phyloP scores from a whole-genome alignment of 2,888 invertebrate genomes.

The Geophilus truncorum region DNA sequence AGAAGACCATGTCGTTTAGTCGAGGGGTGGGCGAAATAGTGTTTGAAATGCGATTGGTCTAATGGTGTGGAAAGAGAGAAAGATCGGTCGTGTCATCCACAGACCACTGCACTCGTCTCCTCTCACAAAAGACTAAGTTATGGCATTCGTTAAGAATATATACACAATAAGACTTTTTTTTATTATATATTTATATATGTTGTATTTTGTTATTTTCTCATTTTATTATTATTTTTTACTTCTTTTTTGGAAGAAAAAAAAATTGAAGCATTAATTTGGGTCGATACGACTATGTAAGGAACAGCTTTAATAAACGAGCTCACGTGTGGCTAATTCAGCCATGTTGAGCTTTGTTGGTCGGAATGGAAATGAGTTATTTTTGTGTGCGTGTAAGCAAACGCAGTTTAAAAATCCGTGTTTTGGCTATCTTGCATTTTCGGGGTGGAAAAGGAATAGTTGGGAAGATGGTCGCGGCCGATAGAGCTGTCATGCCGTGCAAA shows the following conservation, averaged over 20 bases:
- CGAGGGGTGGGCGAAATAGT: neutral
- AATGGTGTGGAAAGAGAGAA: constrained; percentile 22
- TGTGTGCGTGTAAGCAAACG: neutral
- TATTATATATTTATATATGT: neutral
- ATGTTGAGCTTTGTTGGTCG: neutral
- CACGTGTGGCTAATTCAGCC: constrained; percentile 8
- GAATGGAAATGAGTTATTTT: neutral
- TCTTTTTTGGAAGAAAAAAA: no score
- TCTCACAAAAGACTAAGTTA: neutral
- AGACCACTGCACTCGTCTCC: constrained; percentile 19
- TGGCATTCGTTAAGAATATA: constrained; percentile 4
- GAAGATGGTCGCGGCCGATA: constrained; percentile 5
- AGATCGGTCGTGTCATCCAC: constrained; percentile 17
- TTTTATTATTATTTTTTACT: no score
- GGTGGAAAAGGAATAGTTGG: neutral
- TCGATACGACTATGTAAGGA: neutral
- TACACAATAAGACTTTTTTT: neutral
- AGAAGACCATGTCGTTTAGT: neutral
- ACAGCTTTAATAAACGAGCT: constrained; percentile 15
- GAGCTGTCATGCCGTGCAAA: neutral
- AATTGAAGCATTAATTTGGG: no score
- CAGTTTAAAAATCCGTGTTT: neutral
- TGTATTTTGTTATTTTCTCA: neutral
- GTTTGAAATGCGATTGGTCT: constrained; percentile 21
- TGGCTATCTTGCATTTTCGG: neutral